Base-by-base conservation (phyloP, 2,797 vertebrate genomes). In the Semotilus atromaculatus region DNA sequence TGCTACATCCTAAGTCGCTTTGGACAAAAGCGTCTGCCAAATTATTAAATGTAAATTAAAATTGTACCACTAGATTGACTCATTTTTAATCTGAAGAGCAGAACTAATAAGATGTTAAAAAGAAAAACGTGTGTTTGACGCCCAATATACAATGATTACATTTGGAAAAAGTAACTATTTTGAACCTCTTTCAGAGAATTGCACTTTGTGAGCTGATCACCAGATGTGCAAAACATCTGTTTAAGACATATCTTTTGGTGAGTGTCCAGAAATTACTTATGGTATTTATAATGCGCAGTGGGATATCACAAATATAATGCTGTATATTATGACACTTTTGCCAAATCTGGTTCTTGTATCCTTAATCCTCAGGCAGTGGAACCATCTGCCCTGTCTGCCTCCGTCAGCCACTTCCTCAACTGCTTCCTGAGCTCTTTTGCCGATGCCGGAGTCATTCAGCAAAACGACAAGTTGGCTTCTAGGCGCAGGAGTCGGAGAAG, bases 331-430 rank as follows among this genome's bases (percentile, higher is more conserved):
- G 31, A 55, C 48, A 18, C 29, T 19, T 53, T 70, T 45, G n/a
- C 5, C n/a, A 40, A 31, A 60, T 21, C 26, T 29, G 1, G 13
- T 62, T 62, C 13, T 72, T 66, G 26, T 43, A n/a, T 66, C 64
- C 26, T 14, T 31, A 67, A 10, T 76, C 29, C 9, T 40, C 85
- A 99, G 98, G 96, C 96, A 0, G 97, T 98, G 62, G 97, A 99
- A 90, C 95, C 97, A 88, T 97, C 97, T 0, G 96, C 95, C 66
- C 95, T 99, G 76, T 99, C 97, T 0, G 96, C 96, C 0, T 97
- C 98, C 78, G 97, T 99, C 93, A 98, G 97, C 93, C 98, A 98
- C 92, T 99, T 99, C 93, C 95, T 99, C 67, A 99, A 99, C 90
- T 99, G 97, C 93, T 96, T 99, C 89, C 93, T 99, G 85, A 96